phyloP scores from a whole-genome alignment of 2,888 invertebrate genomes.

The Pomacea canaliculata region DNA sequence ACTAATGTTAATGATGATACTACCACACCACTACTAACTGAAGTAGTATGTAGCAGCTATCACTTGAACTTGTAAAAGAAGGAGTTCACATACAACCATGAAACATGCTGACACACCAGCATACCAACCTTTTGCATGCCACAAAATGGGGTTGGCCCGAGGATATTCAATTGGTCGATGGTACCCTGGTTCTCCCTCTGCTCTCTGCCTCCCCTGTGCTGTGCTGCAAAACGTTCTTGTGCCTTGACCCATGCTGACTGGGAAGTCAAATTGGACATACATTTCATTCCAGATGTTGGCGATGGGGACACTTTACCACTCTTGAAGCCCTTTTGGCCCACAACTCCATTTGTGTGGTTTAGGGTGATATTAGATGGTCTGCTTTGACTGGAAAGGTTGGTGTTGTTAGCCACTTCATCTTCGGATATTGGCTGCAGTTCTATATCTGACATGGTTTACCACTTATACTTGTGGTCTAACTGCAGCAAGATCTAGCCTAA shows the following conservation, averaged over 20 bases:
- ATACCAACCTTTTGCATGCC: conserved; percentile 6
- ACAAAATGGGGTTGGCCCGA: background rate
- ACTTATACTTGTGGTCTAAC: background rate
- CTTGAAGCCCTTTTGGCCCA: conserved; percentile 13
- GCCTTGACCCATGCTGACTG: conserved; percentile 63
- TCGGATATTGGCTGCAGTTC: conserved; percentile 17
- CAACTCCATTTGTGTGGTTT: background rate
- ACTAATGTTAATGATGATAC: too few relatives aligned
- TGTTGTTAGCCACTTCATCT: background rate
- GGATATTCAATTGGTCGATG: conserved; percentile 10
- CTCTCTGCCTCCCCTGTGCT: background rate
- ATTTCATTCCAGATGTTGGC: conserved; percentile 11
- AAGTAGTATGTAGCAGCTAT: too few relatives aligned
- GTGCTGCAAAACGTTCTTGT: conserved; percentile 47
- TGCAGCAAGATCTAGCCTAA: background rate
- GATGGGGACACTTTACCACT: conserved; percentile 35
- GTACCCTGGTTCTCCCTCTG: conserved; percentile 29
- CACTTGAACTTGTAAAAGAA: background rate
- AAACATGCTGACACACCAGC: background rate
- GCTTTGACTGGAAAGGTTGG: background rate
- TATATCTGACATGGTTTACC: conserved; percentile 9
- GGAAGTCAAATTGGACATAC: conserved; percentile 14
- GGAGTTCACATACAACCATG: background rate
- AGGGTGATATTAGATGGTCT: too few relatives aligned
- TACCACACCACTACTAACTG: too few relatives aligned